Evolutionary conservation across 2,888 invertebrate genomes (phyloP), one percentile per base, ranked within the genome.

Genomic region (Eucera pruinosa): DNA sequence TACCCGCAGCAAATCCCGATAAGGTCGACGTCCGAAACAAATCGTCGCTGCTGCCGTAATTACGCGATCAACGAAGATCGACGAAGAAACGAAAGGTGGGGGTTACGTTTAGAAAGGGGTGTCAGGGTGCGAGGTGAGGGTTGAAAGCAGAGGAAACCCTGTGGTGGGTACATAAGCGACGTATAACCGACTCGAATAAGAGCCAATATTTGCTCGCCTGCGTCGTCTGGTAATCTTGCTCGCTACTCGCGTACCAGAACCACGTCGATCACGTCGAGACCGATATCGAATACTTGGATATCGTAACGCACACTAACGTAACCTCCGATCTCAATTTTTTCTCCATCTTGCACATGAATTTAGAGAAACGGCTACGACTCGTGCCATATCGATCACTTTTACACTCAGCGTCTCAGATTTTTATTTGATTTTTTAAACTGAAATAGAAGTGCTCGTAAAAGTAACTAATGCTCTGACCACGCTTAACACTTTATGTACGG

Each of bases 121-220:
- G 41, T 2, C 1, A 13, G 61, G 61, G 13, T 9, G 15, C 15
- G n/a, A 6, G 39, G 55, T 48, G 39, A 45, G 52, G 41, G 4
- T 23, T 11, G 69, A 36, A 30, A 67, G 48, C 41, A 33, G 52
- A 48, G 79, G 77, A 76, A 84, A 82, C 72, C 76, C 80, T 76
- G 80, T 75, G 85, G 75, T 75, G 85, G 75, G 78, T 86, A 88
- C 84, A 85, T 87, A 89, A 88, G 87, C 85, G 82, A 70, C 84
- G 85, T 88, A 88, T 86, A 89, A 87, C 87, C 86, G 84, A 86
- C 83, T 86, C 87, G 87, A 87, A 89, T 87, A 87, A 88, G 87
- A 88, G 87, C 88, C 89, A 89, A 89, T 89, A 89, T 89, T 89
- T 89, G 87, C 85, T 87, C 83, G 86, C 69, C 82, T 81, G 83